Evolutionary conservation across 2,113 vertebrate genomes (phyloP).

Genomic region (Oncorhynchus masou): DNA sequence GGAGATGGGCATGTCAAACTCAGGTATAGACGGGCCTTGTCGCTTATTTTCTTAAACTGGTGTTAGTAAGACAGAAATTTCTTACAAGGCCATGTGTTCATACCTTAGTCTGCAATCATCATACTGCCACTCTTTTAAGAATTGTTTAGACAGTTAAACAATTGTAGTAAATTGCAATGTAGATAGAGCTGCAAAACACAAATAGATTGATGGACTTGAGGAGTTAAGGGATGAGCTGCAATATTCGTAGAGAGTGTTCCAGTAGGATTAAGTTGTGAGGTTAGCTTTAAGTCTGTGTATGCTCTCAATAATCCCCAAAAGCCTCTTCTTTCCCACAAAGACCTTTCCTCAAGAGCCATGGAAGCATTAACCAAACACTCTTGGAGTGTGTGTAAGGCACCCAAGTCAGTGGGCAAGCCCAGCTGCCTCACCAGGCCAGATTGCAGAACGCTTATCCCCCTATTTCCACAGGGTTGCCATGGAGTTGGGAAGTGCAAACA

Average conservation of each 20-base stretch:
- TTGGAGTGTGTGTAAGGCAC: slow-evolving; percentile 18
- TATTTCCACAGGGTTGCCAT: slow-evolving; percentile 23
- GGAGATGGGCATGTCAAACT: neutral
- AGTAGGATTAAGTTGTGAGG: neutral
- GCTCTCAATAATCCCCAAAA: slow-evolving; percentile 19
- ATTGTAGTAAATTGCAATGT: neutral
- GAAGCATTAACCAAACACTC: slow-evolving; percentile 10
- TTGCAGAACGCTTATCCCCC: neutral
- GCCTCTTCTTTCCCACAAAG: slow-evolving; percentile 7
- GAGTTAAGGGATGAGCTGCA: too few species aligned
- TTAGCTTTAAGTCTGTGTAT: slow-evolving; percentile 2
- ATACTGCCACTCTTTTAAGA: neutral
- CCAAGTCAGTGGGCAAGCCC: slow-evolving; percentile 3
- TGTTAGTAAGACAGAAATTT: neutral
- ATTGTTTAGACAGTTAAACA: neutral
- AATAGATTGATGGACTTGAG: neutral
- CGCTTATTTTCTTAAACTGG: neutral
- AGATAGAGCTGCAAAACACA: neutral
- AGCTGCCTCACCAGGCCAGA: slow-evolving; percentile 1
- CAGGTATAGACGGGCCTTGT: neutral
- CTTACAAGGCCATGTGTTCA: neutral
- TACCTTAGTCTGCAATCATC: neutral
- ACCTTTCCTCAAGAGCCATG: slow-evolving; percentile 5
- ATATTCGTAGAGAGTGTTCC: neutral
- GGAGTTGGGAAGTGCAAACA: neutral